Percentiles rank a stretch among this genome's conserved stretches.
phyloP scores from a whole-genome alignment of 2,888 invertebrate genomes.

The Drosophila monieri region DNA sequence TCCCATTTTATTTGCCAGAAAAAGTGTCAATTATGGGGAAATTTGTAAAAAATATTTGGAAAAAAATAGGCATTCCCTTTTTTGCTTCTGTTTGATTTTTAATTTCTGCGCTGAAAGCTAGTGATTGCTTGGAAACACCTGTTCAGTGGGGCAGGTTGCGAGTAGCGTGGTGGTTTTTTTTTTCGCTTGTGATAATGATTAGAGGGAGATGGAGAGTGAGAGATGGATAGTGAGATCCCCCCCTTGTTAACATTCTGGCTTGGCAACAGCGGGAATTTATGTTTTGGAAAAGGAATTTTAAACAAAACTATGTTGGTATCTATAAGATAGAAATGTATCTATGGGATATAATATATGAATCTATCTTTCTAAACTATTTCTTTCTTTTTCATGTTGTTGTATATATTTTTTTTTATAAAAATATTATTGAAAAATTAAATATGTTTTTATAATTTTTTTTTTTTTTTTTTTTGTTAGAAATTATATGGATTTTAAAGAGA shows the following conservation, averaged over 20 bases:
- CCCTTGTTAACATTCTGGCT: constrained; percentile 20
- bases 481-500: no score
- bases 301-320: no score
- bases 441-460: no score
- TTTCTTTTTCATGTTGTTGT: no score
- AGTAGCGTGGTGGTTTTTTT: constrained; percentile 25
- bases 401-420: no score
- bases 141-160: constrained; percentile 75
- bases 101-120: constrained; percentile 33
- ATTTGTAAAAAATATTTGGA: constrained; percentile 9
- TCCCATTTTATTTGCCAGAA: constrained; percentile 15
- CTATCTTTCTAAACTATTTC: no score
- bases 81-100: constrained; percentile 19
- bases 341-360: no score
- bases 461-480: no score
- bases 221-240: constrained; percentile 37
- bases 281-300: constrained; percentile 21
- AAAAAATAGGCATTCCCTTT: constrained; percentile 65
- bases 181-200: constrained; percentile 48
- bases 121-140: constrained; percentile 66
- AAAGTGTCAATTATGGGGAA: constrained; percentile 53
- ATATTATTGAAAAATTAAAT: no score
- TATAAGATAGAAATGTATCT: no score
- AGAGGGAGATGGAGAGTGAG: constrained; percentile 25
- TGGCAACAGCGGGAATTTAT: constrained; percentile 28